Percentiles rank a stretch among this genome's conserved stretches.
phyloP scores from a whole-genome alignment of 1,140 invertebrate species.

The Piezodorus guildinii region DNA sequence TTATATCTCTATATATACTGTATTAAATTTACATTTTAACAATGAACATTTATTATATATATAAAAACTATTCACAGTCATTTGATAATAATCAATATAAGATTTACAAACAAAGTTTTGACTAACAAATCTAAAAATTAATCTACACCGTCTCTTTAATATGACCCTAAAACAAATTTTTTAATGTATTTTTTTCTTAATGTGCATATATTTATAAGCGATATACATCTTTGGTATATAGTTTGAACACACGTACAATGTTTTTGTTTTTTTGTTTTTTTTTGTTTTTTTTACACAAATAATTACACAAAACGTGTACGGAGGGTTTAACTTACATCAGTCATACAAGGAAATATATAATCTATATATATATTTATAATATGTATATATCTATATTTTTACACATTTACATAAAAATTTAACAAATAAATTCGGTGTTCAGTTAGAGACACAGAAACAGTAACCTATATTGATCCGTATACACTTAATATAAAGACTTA shows the following conservation, averaged over 20 bases:
- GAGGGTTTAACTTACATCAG: slow-evolving; percentile 3
- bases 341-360: slow-evolving; percentile 2
- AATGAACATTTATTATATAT: slow-evolving; percentile 16
- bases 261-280: not conserved
- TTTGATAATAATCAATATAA: slow-evolving; percentile 1
- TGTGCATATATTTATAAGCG: not conserved
- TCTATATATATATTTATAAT: not conserved
- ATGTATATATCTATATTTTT: not conserved
- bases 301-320: not conserved
- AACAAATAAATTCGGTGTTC: slow-evolving; percentile 7
- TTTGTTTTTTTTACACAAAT: no score
- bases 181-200: not conserved
- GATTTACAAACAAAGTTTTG: not conserved
- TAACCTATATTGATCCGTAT: not conserved
- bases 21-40: slow-evolving; percentile 11
- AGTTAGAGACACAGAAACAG: not conserved
- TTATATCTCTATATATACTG: not conserved
- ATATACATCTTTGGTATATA: not conserved
- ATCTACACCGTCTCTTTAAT: not conserved
- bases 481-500: not conserved
- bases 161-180: not conserved
- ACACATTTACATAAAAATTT: slow-evolving; percentile 7
- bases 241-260: not conserved
- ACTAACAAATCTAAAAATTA: slow-evolving; percentile 9
- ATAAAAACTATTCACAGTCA: slow-evolving; percentile 16